phyloP scores from a whole-genome alignment of 2,113 vertebrate genomes.

The Colaptes auratus region DNA sequence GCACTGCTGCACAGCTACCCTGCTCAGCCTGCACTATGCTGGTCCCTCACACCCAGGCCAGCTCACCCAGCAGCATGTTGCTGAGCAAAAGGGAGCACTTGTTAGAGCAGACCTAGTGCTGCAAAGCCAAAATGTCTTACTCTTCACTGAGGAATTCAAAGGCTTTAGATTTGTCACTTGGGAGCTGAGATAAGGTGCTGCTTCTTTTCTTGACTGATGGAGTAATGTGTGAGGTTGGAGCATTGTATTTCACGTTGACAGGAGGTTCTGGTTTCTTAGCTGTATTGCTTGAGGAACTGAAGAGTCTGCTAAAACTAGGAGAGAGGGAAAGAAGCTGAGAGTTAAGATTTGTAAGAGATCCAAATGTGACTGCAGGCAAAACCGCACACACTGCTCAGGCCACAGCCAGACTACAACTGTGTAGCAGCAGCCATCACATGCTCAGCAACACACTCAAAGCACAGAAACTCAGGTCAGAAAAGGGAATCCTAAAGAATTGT shows the following conservation, averaged over 20 bases:
- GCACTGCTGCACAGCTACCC: background rate
- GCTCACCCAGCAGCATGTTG: background rate
- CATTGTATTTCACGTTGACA: conserved; percentile 96
- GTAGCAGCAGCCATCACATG: conserved; percentile 1
- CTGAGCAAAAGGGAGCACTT: background rate
- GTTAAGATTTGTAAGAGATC: background rate
- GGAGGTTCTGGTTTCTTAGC: conserved; percentile 92
- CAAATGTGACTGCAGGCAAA: background rate
- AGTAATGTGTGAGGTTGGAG: conserved; percentile 93
- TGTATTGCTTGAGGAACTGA: conserved; percentile 91
- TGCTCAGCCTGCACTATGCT: background rate
- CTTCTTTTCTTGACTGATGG: conserved; percentile 96
- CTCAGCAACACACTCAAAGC: conserved; percentile 10
- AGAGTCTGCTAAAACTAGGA: conserved; percentile 95
- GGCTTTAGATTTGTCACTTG: conserved; percentile 96
- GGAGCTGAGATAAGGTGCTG: conserved; percentile 92
- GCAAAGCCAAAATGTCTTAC: conserved; percentile 77
- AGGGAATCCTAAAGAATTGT: background rate
- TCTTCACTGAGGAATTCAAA: conserved; percentile 99
- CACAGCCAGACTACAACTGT: background rate
- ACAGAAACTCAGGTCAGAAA: background rate
- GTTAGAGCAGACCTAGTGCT: background rate
- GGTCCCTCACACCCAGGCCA: background rate
- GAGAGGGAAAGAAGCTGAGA: background rate
- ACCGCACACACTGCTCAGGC: background rate